Base-by-base conservation (phyloP, 1,140 invertebrate species). In the Diuraphis noxia region DNA sequence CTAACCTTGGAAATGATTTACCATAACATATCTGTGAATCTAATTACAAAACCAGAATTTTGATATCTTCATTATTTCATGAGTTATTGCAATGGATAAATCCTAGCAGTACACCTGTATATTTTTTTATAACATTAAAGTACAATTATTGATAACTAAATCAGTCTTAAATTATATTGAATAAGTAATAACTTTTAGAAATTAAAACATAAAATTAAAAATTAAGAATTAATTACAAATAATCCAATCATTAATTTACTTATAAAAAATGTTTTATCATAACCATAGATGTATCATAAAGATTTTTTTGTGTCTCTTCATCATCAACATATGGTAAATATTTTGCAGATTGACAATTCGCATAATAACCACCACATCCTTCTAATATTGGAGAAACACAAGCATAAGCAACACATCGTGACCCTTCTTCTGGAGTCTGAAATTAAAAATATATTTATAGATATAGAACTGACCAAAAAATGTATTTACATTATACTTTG, bases 381-480 rank as follows among this genome's bases (percentile, higher is more conserved):
- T 97, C 96, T 36, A 98, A 93, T n/a, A 95, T 94, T 81, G 95
- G 94, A 88, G 96, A 96, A 19, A 98, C 94, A 92, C 96, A 96
- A 23, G 96, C 95, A 94, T 96, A 96, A 3, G 97, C 94, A 77
- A 97, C 95, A 0, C 96, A 95, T 46, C 95, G 95, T 2, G 97
- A 96, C 36, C 97, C 97, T 94, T 97, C 94, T 92, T 95, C 95
- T 40, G 97, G 95, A 30, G 94, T 96, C 96, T 98, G 94, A 91
- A 96, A 96, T 96, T 97, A 94, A 92, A 96, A 96, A 82, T 23
- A 38, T n/a, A n/a, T 46, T n/a, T 34, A 38, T 34, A 41, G 43
- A 52, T n/a, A 34, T 23, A 52, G 19, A 36, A n/a, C 23, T 40
- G 1, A 81, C 41, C 6, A 41, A 43, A n/a, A 46, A 92, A 52